Evolutionary conservation across 2,113 vertebrate species (phyloP).

Genomic region (Cyphomyrus discorhynchus): DNA sequence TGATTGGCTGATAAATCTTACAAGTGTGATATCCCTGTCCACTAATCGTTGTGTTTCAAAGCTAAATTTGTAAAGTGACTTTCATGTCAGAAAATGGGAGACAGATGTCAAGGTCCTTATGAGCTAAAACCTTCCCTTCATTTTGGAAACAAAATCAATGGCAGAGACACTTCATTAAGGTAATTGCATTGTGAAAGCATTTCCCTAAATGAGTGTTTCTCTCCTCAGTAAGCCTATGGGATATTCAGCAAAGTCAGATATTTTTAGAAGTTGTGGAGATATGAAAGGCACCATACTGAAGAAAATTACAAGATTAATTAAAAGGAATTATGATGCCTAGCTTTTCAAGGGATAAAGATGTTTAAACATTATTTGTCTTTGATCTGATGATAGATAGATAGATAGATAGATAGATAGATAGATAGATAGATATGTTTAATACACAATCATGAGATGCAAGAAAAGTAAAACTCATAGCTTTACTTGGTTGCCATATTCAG

Average conservation of each 20-base stretch:
- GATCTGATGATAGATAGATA: neutral
- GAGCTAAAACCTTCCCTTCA: neutral
- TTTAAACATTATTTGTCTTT: neutral
- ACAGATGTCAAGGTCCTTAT: neutral
- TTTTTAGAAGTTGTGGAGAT: neutral
- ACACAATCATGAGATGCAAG: no score
- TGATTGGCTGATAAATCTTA: neutral
- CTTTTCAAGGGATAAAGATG: neutral
- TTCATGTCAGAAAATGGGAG: neutral
- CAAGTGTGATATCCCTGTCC: neutral
- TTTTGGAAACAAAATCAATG: neutral
- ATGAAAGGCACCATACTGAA: neutral
- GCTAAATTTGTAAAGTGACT: neutral
- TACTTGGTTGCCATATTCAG: no score
- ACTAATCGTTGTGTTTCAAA: neutral
- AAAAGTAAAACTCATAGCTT: no score
- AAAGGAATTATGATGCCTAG: neutral
- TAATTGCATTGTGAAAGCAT: slow-evolving; percentile 8
- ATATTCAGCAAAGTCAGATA: neutral
- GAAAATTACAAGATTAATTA: neutral
- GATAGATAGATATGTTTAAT: no score
- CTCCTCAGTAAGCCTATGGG: neutral
- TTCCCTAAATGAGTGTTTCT: neutral
- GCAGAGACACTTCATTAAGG: slow-evolving; percentile 9
- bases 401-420: no score